Evolutionary conservation across 2,888 invertebrate species (phyloP).

Genomic region (Aradus depressus): DNA sequence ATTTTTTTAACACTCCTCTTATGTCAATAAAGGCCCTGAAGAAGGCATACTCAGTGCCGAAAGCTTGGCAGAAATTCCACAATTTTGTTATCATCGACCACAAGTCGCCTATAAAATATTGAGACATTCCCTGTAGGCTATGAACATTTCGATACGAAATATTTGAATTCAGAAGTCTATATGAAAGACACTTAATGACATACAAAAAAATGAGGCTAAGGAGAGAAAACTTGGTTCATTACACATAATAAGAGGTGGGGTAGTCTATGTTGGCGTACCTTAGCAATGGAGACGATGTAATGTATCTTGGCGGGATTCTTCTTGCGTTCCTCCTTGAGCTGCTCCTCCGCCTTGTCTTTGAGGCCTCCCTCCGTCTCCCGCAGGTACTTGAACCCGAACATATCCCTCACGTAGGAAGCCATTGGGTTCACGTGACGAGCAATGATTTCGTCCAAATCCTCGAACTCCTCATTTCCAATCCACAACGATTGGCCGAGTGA

Average conservation of each 20-base stretch:
- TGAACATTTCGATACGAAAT: not conserved
- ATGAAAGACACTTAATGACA: not conserved
- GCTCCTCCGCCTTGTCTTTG: conserved; percentile 78
- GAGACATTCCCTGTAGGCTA: too few relatives aligned
- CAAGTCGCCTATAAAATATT: not conserved
- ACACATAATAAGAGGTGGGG: too few relatives aligned
- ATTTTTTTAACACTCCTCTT: not conserved
- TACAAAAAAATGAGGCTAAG: not conserved
- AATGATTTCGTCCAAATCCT: conserved; percentile 98
- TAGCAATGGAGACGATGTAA: conserved; percentile 72
- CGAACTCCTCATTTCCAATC: conserved; percentile 89
- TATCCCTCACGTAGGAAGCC: conserved; percentile 85
- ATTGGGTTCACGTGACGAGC: conserved; percentile 93
- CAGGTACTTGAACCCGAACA: conserved; percentile 85
- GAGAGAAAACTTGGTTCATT: too few relatives aligned
- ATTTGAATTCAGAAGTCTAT: not conserved
- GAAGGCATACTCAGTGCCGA: too few relatives aligned
- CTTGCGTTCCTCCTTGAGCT: conserved; percentile 76
- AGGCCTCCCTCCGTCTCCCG: conserved; percentile 63
- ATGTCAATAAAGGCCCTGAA: not conserved
- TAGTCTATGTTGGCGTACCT: conserved; percentile 42
- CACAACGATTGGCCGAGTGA: conserved; percentile 78
- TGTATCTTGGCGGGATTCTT: conserved; percentile 81
- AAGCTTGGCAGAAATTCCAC: too few relatives aligned
- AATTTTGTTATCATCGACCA: too few relatives aligned